phyloP scores from a whole-genome alignment of 2,888 invertebrate genomes.

The Eulithis prunata region DNA sequence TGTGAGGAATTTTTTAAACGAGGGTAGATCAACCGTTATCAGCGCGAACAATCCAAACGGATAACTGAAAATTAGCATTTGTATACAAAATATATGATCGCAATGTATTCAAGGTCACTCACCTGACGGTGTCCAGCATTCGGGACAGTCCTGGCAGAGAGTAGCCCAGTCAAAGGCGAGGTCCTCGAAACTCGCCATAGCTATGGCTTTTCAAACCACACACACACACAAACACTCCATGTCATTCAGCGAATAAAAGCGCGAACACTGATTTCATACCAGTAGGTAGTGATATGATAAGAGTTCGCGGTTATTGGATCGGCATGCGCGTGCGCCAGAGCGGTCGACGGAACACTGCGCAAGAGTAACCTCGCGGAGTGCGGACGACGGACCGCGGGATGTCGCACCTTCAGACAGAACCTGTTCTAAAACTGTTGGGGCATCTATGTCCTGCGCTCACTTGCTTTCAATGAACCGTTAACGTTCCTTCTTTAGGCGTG shows the following conservation, averaged over 20 bases:
- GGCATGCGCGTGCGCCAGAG: constrained; percentile 68
- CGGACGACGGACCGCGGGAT: constrained; percentile 61
- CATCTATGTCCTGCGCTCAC: constrained; percentile 59
- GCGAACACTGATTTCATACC: constrained; percentile 38
- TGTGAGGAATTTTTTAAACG: neutral
- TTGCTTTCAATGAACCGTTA: constrained; percentile 83
- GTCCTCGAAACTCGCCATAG: constrained; percentile 87
- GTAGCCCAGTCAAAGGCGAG: constrained; percentile 87
- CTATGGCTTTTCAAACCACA: constrained; percentile 35
- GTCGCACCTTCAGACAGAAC: constrained; percentile 67
- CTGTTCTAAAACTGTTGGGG: constrained; percentile 66
- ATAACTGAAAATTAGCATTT: neutral
- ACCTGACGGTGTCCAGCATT: constrained; percentile 87
- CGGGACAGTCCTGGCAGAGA: constrained; percentile 85
- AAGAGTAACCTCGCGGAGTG: constrained; percentile 53
- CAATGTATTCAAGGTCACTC: constrained; percentile 57
- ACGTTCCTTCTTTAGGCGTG: constrained; percentile 69
- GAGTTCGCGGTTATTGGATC: constrained; percentile 52
- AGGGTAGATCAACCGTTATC: constrained; percentile 7
- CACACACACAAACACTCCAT: constrained; percentile 61
- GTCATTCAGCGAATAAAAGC: constrained; percentile 37
- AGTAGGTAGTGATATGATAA: constrained; percentile 38
- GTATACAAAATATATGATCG: neutral
- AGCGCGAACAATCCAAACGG: neutral
- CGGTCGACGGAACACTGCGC: constrained; percentile 76